phyloP scores from a whole-genome alignment of 2,888 invertebrate genomes.

The Eugnorisma glareosa region DNA sequence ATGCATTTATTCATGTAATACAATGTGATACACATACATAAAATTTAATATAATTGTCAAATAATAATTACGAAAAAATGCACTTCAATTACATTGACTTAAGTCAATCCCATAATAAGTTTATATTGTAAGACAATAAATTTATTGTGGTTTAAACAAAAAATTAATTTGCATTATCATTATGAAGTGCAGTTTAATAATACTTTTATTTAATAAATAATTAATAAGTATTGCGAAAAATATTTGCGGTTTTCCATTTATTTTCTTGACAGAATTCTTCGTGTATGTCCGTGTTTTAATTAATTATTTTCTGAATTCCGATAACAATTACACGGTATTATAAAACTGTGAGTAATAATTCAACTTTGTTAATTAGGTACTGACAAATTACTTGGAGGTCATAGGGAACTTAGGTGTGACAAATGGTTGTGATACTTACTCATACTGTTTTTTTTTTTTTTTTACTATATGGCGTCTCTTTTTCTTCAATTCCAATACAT shows the following conservation, averaged over 20 bases:
- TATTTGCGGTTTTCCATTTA: constrained; percentile 24
- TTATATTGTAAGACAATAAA: background rate
- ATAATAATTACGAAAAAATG: constrained; percentile 36
- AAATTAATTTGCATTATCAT: constrained; percentile 14
- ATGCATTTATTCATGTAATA: constrained; percentile 10
- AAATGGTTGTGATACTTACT: constrained; percentile 2
- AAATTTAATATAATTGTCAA: constrained; percentile 20
- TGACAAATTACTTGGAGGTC: background rate
- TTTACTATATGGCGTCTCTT: too few relatives aligned
- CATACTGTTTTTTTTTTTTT: background rate
- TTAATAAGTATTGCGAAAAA: constrained; percentile 14
- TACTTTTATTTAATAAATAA: constrained; percentile 33
- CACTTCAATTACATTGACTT: background rate
- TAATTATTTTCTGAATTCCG: constrained; percentile 23
- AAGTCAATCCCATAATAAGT: background rate
- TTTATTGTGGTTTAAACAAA: constrained; percentile 18
- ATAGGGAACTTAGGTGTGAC: constrained; percentile 1
- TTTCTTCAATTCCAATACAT: too few relatives aligned
- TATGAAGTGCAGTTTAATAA: constrained; percentile 20
- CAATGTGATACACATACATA: background rate
- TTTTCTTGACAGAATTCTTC: constrained; percentile 18
- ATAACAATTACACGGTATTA: constrained; percentile 1
- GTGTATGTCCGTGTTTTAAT: constrained; percentile 34
- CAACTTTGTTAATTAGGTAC: constrained; percentile 27
- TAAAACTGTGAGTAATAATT: constrained; percentile 22